phyloP scores from a whole-genome alignment of 2,113 vertebrate genomes.

The Oceanites oceanicus region DNA sequence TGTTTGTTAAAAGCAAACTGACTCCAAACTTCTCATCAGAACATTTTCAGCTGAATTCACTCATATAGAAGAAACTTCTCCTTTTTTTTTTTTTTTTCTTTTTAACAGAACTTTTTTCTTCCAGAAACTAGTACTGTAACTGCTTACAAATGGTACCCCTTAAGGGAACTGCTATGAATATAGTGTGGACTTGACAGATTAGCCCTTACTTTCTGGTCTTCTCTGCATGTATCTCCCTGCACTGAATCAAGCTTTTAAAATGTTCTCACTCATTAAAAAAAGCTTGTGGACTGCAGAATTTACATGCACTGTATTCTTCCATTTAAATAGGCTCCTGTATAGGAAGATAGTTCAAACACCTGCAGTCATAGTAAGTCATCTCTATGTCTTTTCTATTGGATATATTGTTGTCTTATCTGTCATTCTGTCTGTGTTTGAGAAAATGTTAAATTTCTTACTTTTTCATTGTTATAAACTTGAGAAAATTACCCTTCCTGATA shows the following conservation, averaged over 20 bases:
- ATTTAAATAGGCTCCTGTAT: not conserved
- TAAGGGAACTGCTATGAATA: not conserved
- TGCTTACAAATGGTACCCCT: not conserved
- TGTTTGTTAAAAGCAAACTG: not conserved
- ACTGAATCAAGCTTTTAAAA: not conserved
- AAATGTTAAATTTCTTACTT: conserved; percentile 10
- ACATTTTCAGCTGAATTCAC: not conserved
- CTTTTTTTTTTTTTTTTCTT: too few species aligned
- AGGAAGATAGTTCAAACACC: not conserved
- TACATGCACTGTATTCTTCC: not conserved
- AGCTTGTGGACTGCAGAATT: not conserved
- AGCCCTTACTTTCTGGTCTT: not conserved
- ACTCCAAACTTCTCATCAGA: not conserved
- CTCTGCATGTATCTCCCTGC: not conserved
- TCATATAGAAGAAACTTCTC: not conserved
- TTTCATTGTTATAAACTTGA: conserved; percentile 26
- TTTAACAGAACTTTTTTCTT: not conserved
- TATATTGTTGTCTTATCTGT: not conserved
- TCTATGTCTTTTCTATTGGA: not conserved
- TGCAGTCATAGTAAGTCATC: not conserved
- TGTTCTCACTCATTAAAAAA: not conserved
- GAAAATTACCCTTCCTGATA: conserved; percentile 9
- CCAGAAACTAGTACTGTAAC: not conserved
- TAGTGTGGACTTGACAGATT: not conserved
- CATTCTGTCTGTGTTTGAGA: not conserved